Evolutionary conservation across 2,797 vertebrate species (phyloP).

Genomic region (Luscinia megarhynchos): DNA sequence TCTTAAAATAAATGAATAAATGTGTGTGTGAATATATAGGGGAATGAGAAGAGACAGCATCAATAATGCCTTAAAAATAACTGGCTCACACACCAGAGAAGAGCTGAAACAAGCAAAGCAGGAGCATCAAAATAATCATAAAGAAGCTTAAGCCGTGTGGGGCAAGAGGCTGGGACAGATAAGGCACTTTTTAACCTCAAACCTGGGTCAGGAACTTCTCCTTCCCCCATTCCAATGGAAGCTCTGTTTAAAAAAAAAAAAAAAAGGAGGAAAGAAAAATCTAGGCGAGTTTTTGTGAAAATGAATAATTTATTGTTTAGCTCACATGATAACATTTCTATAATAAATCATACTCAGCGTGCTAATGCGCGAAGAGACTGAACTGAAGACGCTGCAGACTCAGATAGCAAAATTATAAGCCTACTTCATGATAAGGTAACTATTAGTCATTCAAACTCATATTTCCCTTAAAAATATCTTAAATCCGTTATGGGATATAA

Average conservation of each 20-base stretch:
- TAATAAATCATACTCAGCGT: slow-evolving; percentile 99
- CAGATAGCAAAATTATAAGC: slow-evolving; percentile 99
- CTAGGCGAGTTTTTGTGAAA: slow-evolving; percentile 91
- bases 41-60: slow-evolving; percentile 41
- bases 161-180: slow-evolving; percentile 66
- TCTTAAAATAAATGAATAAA: neutral
- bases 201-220: slow-evolving; percentile 68
- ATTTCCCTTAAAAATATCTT: slow-evolving; percentile 90
- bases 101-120: slow-evolving; percentile 33
- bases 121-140: slow-evolving; percentile 21
- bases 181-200: slow-evolving; percentile 24
- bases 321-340: slow-evolving; percentile 99
- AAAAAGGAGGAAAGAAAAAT: slow-evolving; percentile 69
- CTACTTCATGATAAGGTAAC: slow-evolving; percentile 99
- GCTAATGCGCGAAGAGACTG: slow-evolving; percentile 99
- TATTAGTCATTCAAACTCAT: slow-evolving; percentile 99
- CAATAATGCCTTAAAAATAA: slow-evolving; percentile 32
- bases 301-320: slow-evolving; percentile 92
- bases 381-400: slow-evolving; percentile 99
- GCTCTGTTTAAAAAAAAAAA: slow-evolving; percentile 72
- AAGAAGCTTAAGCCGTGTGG: slow-evolving; percentile 46
- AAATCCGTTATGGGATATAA: slow-evolving; percentile 82
- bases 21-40: neutral
- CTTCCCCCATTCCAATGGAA: slow-evolving; percentile 78
- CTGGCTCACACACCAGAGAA: slow-evolving; percentile 52